Base-by-base conservation (phyloP, 1,140 invertebrate genomes). In the Pseudomyrmex cubaensis region DNA sequence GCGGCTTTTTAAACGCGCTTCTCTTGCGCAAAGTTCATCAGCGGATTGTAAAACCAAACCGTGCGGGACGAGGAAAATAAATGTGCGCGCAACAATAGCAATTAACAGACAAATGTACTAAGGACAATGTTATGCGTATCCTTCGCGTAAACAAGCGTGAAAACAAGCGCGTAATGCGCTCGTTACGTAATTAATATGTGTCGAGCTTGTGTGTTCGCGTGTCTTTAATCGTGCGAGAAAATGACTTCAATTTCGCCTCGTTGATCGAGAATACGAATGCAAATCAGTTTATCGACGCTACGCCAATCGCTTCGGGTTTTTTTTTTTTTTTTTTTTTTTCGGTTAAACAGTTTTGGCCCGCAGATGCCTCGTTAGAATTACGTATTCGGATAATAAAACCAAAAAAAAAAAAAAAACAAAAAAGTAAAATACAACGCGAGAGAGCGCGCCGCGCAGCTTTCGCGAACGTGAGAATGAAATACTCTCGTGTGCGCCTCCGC, bases 301-400 rank as follows among this genome's bases (percentile, higher is more conserved):
- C 75, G 35, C 74, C 74, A 77, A 77, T 77, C 62, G 75, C 50
- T 22, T 35, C 63, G 35, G 48, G 61, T 77, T 66, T 54, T 67
- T 25, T 25, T 67, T 35, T 35, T 77, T 22, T 22, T 22, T 77
- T 66, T 64, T 67, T 25, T 25, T 77, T 35, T 35, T 77, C 35
- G 44, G 52, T 77, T 56, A 66, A 66, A 77, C 74, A 66, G 62
- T 66, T 77, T 77, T 77, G 48, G 75, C 56, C 35, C 75, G 74
- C 74, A 66, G 62, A 77, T 20, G 52, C 50, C 50, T 77, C 75
- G 62, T 77, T 77, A 77, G 62, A 77, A 77, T 77, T 77, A 77
- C 35, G 56, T 56, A 77, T 77, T 77, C 61, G 52, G 13, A 44
- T 67, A 56, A 77, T 77, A 77, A 77, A 77, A 67, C 52, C 54